Evolutionary conservation across 2,113 vertebrate species (phyloP), one percentile per base, ranked within the genome.

Genomic region (Thomomys bottae): DNA sequence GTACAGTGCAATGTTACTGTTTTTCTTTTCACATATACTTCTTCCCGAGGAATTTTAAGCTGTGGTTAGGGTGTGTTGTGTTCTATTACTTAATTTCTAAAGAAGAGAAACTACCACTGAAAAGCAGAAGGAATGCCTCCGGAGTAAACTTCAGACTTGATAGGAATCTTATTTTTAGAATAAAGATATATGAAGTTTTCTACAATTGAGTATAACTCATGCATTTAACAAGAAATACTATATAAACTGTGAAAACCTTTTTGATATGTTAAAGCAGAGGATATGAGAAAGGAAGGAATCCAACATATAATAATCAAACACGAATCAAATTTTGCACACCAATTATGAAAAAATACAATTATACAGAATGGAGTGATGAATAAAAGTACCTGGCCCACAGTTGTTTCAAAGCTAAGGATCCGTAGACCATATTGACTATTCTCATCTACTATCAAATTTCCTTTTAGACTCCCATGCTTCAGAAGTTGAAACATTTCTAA

Each of bases 31-130:
- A 93, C 24, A 68, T 68, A 12, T 85, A 80, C 86, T 71, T 93
- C 75, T 82, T 89, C 45, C 73, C 82, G 57, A 32, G 32, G 75
- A 95, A 94, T 86, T 84, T 84, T 84, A 93, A 94, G 18, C 32
- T 88, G 28, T 38, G 61, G 38, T 77, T 90, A 88, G 32, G 10
- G 17, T 83, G 32, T 84, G 77, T 81, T 38, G 26, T 3, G 5
- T 88, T 42, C 21, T 72, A 45, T n/a, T 86, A 71, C 88, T 84
- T 92, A 68, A 76, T 93, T 72, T 82, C 59, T 23, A 93, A 79
- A 59, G 24, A 96, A 66, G 34, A 72, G n/a, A 94, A 68, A 93
- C 24, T 23, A 80, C 66, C n/a, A 45, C 7, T 34, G 87, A 89
- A 90, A 87, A 75, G 49, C 32, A 72, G 42, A 75, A 18, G 84